Evolutionary conservation across 2,888 invertebrate species (phyloP).

Genomic region (Eristalis intricaria): DNA sequence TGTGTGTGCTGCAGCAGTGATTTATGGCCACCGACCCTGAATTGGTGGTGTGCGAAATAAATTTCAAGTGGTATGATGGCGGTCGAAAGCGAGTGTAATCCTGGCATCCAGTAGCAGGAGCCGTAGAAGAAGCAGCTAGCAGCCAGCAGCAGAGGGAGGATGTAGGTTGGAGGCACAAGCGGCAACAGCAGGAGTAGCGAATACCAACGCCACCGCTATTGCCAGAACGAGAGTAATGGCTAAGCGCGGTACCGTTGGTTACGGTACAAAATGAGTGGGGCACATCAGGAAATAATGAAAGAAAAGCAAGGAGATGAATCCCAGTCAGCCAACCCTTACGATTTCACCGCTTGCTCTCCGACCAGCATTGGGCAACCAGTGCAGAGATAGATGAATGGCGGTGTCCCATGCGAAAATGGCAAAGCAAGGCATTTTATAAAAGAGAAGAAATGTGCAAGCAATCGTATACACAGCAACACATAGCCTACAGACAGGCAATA

Average conservation of each 20-base stretch:
- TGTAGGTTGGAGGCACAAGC: background rate
- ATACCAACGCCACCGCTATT: constrained; percentile 61
- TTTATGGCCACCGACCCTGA: constrained; percentile 74
- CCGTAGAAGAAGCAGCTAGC: constrained; percentile 5
- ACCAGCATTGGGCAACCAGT: constrained; percentile 68
- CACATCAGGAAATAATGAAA: constrained; percentile 63
- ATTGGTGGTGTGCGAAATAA: constrained; percentile 74
- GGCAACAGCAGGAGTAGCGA: constrained; percentile 38
- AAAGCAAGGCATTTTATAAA: constrained; percentile 50
- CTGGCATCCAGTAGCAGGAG: constrained; percentile 18
- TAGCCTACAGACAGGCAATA: constrained; percentile 45
- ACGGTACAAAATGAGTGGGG: constrained; percentile 51
- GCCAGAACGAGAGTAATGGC: constrained; percentile 67
- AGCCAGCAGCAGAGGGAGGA: background rate
- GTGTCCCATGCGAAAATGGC: constrained; percentile 53
- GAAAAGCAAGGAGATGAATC: constrained; percentile 62
- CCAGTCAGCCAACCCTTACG: constrained; percentile 58
- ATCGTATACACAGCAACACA: constrained; percentile 16
- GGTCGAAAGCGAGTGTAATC: constrained; percentile 72
- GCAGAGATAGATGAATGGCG: constrained; percentile 68
- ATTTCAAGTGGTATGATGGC: constrained; percentile 74
- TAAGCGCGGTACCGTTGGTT: constrained; percentile 58
- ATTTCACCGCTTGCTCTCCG: constrained; percentile 46
- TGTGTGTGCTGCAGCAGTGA: constrained; percentile 72
- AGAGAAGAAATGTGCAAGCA: constrained; percentile 44